phyloP scores from a whole-genome alignment of 2,888 invertebrate species.

The Pasiphila rectangulata region DNA sequence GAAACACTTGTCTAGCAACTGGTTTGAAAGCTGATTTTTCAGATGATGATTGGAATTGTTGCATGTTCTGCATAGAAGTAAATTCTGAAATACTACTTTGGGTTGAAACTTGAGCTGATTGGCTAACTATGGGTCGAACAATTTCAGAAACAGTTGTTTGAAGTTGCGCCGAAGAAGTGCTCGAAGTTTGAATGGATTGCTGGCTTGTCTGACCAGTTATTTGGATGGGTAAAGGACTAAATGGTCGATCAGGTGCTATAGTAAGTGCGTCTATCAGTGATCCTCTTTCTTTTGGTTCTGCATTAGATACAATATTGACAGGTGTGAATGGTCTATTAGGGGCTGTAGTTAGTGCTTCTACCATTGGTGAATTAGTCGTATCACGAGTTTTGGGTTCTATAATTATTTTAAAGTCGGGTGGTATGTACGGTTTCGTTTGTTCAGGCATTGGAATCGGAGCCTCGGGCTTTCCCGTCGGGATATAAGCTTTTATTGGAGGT shows the following conservation, averaged over 20 bases:
- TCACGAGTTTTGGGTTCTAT: conserved; percentile 75
- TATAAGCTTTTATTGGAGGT: conserved; percentile 72
- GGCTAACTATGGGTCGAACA: conserved; percentile 59
- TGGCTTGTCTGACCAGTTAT: conserved; percentile 59
- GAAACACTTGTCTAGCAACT: conserved; percentile 68
- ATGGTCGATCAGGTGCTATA: conserved; percentile 83
- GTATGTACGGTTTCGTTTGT: conserved; percentile 84
- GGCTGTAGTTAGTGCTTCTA: conserved; percentile 85
- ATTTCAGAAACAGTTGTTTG: conserved; percentile 50
- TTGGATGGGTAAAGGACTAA: conserved; percentile 78
- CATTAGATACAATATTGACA: conserved; percentile 50
- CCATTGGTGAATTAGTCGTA: conserved; percentile 82
- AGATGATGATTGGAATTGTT: conserved; percentile 63
- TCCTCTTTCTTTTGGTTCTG: conserved; percentile 69
- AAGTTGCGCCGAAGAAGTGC: conserved; percentile 33
- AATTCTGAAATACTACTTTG: conserved; percentile 54
- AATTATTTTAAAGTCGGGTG: conserved; percentile 82
- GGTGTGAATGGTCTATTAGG: conserved; percentile 84
- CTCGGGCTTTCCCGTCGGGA: conserved; percentile 68
- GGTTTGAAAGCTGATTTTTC: conserved; percentile 73
- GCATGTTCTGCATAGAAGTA: conserved; percentile 62
- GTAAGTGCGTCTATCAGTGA: conserved; percentile 81
- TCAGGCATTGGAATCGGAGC: conserved; percentile 83
- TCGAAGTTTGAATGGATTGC: conserved; percentile 51
- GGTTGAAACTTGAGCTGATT: conserved; percentile 53